Percentiles rank a stretch among this genome's conserved stretches.
These are phyloP conservation scores for Crotalus tigris DNA, from an alignment of 2,113 vertebrate species.

Conservation along the genomic window DNA sequence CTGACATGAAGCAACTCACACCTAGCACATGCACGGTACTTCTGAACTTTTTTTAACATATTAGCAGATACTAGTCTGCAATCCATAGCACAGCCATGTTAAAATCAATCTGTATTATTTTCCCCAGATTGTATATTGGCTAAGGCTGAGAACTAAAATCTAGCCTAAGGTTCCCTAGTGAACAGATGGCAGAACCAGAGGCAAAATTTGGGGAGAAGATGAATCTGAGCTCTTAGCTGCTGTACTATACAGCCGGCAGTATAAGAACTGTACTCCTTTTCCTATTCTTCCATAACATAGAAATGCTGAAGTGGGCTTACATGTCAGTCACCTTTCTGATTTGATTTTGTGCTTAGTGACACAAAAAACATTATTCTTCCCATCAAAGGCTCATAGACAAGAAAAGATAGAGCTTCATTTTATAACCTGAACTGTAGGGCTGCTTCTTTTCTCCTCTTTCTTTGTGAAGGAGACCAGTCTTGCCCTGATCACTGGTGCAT, in stretches of 20 bases:
- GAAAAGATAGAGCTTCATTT: not conserved
- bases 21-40: not conserved
- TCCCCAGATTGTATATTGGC: not conserved
- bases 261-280: not conserved
- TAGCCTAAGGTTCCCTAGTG: not conserved
- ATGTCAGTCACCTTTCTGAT: not conserved
- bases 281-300: too few relatives aligned
- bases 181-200: not conserved
- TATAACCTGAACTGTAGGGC: not conserved
- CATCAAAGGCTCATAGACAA: not conserved
- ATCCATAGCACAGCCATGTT: not conserved
- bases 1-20: not conserved
- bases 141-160: not conserved
- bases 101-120: not conserved
- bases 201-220: not conserved
- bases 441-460: not conserved
- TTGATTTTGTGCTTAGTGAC: not conserved
- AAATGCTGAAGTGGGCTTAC: not conserved
- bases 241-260: not conserved
- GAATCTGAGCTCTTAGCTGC: not conserved
- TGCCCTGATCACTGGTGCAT: not conserved
- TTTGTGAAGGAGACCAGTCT: not conserved
- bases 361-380: not conserved
- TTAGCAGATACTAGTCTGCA: not conserved
- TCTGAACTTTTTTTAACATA: not conserved